These are phyloP conservation scores for Pogona vitticeps DNA, from an alignment of 2,113 vertebrate species.

Conservation along the genomic window DNA sequence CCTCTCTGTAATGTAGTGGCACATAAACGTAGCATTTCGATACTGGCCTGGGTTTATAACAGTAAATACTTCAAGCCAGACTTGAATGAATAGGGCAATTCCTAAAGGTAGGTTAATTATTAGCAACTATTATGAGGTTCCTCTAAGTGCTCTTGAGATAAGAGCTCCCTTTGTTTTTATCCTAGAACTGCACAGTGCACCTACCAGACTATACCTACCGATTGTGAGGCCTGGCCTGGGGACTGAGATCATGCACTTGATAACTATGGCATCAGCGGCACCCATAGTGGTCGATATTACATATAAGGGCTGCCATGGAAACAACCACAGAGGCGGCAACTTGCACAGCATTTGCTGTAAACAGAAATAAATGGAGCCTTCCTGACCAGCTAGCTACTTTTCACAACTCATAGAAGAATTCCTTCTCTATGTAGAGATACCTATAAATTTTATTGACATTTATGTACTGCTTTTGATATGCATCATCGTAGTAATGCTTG, in stretches of 20 bases:
- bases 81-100: constrained; percentile 45
- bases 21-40: constrained; percentile 12
- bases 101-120: constrained; percentile 54
- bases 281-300: neutral
- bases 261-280: constrained; percentile 25
- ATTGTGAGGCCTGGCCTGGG: constrained; percentile 50
- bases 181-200: constrained; percentile 39
- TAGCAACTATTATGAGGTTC: constrained; percentile 47
- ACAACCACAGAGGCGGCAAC: neutral
- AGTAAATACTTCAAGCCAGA: constrained; percentile 46
- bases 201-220: constrained; percentile 18
- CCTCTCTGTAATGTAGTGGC: neutral
- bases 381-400: neutral
- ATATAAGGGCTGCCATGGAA: neutral
- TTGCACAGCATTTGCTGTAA: neutral
- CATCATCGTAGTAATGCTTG: too few species aligned
- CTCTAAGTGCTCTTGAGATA: constrained; percentile 48
- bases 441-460: too few species aligned
- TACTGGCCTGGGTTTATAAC: constrained; percentile 26
- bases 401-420: neutral
- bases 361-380: neutral
- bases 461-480: too few species aligned
- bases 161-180: constrained; percentile 43
- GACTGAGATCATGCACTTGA: constrained; percentile 26
- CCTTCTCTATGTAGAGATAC: neutral